Percentiles rank a stretch among this genome's conserved stretches.
Evolutionary conservation across 2,888 invertebrate species (phyloP).

Genomic region (Phytoseiulus persimilis): DNA sequence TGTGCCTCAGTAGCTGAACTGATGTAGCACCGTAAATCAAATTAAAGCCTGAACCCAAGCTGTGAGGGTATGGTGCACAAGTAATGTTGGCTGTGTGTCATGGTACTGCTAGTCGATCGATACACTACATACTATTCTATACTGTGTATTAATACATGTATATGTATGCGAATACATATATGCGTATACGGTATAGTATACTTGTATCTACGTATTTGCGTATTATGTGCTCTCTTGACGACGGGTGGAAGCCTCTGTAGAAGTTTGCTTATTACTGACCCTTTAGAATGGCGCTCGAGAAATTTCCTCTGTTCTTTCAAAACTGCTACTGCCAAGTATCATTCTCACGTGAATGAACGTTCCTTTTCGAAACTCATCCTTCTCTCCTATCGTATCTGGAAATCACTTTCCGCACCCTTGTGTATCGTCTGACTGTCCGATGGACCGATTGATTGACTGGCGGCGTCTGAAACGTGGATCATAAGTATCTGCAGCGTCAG

Average conservation of each 20-base stretch:
- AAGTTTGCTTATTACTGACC: background rate
- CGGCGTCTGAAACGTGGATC: background rate
- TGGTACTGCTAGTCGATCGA: conserved; percentile 14
- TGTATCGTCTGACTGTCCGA: too few relatives aligned
- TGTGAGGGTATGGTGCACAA: background rate
- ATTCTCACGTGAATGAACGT: background rate
- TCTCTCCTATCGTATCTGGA: background rate
- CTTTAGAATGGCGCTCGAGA: background rate
- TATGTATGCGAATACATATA: background rate
- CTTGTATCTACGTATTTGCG: background rate
- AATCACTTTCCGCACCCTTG: background rate
- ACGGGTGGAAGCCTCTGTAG: background rate
- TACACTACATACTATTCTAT: conserved; percentile 11
- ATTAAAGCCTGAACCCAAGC: background rate
- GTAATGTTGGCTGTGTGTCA: conserved; percentile 20
- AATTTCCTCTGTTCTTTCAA: background rate
- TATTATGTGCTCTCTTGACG: background rate
- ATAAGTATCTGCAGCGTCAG: background rate
- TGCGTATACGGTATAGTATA: background rate
- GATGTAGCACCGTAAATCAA: background rate
- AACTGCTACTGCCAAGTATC: background rate
- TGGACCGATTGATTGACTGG: background rate
- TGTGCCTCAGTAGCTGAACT: background rate
- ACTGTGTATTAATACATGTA: conserved; percentile 10
- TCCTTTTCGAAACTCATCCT: background rate